Base-by-base conservation (phyloP, 2,113 vertebrate species). In the Colius striatus region DNA sequence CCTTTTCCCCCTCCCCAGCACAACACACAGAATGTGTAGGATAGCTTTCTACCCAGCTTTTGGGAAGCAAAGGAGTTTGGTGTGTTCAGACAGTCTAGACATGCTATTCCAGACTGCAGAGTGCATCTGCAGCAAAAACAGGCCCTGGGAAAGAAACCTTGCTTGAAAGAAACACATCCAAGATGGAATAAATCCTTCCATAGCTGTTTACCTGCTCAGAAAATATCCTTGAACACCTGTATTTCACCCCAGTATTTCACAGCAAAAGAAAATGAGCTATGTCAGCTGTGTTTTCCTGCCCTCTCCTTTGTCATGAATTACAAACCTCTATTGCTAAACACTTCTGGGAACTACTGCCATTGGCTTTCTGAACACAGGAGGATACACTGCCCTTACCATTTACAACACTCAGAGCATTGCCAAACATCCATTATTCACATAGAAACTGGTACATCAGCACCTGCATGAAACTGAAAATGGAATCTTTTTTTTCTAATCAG, bases 291-390 rank as follows among this genome's bases (percentile, higher is more conserved):
- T 63, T 48, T 71, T 63, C 71, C 61, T 60, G n/a, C 74, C 68
- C 74, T 92, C 71, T 87, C 53, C 55, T 81, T 89, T 61, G 43
- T 61, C 71, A 90, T 84, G 90, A 93, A 95, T 94, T 94, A 78
- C 94, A 67, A 93, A 90, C 88, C 84, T 72, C 83, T 72, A 7
- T 86, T 83, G 77, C 75, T 85, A 90, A 86, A 95, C 94, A 86
- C 32, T 96, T 94, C 93, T 86, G 88, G 88, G 93, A 95, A 94
- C 65, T 93, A 43, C 75, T 61, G 93, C 88, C 72, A 27, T 65
- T 53, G 87, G 27, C 75, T 92, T 85, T 51, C 75, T 84, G 79
- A 90, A 25, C 60, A 12, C 75, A 61, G 88, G 66, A 51, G 90
- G 90, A 87, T 11, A 51, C 45, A 3, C 79, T 36, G 75, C n/a